Base-by-base conservation (phyloP, 2,797 vertebrate species). In the Pyrocephalus nanus region DNA sequence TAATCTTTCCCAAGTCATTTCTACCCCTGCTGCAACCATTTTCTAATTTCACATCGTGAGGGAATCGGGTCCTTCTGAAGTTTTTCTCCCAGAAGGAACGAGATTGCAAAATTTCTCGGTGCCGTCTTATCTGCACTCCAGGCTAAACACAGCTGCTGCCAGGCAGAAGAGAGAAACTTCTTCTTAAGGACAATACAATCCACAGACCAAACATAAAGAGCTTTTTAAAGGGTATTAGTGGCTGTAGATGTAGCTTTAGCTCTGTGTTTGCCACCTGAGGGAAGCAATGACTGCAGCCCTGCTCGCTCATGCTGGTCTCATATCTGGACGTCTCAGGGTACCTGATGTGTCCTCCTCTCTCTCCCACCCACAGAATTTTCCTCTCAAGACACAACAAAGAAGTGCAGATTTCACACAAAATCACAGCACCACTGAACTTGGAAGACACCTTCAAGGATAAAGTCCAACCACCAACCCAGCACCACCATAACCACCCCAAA, bases 131-230 rank as follows among this genome's bases (percentile, higher is more conserved):
- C 90, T 86, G 3, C 36, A 7, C 86, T 90, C 90, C 79, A 86
- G 93, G 88, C 79, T 27, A 78, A 93, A 72, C 19, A 64, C 48
- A 66, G 85, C 85, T 69, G 54, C 85, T 90, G 92, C 91, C 91
- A 95, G 64, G 58, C 73, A 81, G 76, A 11, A 8, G 34, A 20
- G 62, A 55, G 76, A 80, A 95, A 81, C 92, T 88, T 60, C 47
- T 67, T 22, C 88, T 84, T 67, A 47, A 86, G 90, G 83, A 93
- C 95, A 93, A 42, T 6, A 8, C 0, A 3, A 67, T 18, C 80
- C 21, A n/a, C 75, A 71, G 64, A 72, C 23, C 64, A 78, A 82
- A 83, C 0, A 0, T 27, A 51, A 78, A 66, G 57, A 69, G 73
- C n/a, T 91, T 88, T 92, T 57, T 5, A 9, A 73, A 92, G 42